Conservation (phyloP, 2,888 invertebrate genomes). For the Callyntrura guangdongensis region DNA sequence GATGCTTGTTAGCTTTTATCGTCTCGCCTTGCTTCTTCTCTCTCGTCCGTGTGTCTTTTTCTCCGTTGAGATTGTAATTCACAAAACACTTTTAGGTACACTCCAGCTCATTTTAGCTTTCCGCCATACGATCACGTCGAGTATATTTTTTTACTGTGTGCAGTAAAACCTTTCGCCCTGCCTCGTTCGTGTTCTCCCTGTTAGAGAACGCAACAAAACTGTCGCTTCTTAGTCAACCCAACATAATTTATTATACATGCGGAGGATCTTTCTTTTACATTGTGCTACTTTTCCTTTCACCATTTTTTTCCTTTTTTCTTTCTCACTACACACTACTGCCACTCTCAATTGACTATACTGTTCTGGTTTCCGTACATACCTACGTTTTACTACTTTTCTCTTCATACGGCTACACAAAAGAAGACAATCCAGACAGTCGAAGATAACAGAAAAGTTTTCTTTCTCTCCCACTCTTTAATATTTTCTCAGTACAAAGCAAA, state of each 20-base stretch:
- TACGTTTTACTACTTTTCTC: conserved; percentile 32
- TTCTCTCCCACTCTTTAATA: not conserved
- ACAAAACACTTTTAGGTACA: conserved; percentile 19
- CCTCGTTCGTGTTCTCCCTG: conserved; percentile 3
- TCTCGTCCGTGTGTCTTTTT: not conserved
- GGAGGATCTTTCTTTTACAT: conserved; percentile 37
- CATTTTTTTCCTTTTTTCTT: conserved; percentile 22
- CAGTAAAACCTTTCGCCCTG: conserved; percentile 51
- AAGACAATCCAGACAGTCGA: conserved; percentile 39
- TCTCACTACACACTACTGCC: conserved; percentile 48
- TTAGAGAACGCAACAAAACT: conserved; percentile 63
- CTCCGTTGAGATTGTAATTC: not conserved
- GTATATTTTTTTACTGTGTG: conserved; percentile 42
- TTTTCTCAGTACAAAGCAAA: not conserved
- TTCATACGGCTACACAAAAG: not conserved
- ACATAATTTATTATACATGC: conserved; percentile 76
- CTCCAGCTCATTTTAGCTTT: conserved; percentile 61
- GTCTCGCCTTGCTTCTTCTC: not conserved
- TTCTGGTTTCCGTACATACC: conserved; percentile 44
- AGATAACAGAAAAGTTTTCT: conserved; percentile 58
- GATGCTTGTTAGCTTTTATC: conserved; percentile 21
- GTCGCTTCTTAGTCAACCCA: conserved; percentile 74
- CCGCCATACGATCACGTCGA: conserved; percentile 61
- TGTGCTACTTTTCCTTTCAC: conserved; percentile 37
- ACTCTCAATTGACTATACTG: conserved; percentile 56